Evolutionary conservation across 2,113 vertebrate species (phyloP).

Genomic region (Fulmarus glacialis): DNA sequence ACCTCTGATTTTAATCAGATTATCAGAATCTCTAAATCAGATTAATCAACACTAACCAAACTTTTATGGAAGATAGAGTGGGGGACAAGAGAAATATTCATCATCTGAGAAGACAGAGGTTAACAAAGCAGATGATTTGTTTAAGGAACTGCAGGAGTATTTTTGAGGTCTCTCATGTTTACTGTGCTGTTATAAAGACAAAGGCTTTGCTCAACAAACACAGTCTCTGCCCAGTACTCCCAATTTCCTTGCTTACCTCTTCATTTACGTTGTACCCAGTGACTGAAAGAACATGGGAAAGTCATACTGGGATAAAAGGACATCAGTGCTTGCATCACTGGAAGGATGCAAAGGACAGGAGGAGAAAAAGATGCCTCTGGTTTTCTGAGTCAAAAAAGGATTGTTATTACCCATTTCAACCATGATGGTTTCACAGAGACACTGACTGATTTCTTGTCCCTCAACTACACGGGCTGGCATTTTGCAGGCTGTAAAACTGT

Average conservation of each 20-base stretch:
- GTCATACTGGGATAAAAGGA: background rate
- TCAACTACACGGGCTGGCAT: background rate
- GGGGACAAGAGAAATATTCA: background rate
- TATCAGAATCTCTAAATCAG: background rate
- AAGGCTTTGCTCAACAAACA: background rate
- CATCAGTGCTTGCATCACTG: background rate
- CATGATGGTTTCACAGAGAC: background rate
- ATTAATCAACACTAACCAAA: background rate
- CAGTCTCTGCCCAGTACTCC: background rate
- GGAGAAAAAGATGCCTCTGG: background rate
- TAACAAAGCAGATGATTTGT: background rate
- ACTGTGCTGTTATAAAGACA: background rate
- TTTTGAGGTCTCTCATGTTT: background rate
- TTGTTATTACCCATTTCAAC: background rate
- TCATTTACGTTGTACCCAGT: background rate
- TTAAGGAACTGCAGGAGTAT: background rate
- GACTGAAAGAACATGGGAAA: background rate
- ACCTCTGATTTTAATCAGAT: background rate
- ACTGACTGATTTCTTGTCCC: background rate
- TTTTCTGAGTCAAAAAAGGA: background rate
- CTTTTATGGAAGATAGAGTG: background rate
- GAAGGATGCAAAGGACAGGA: background rate
- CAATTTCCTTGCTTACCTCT: background rate
- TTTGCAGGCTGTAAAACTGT: background rate
- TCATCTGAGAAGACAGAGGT: background rate